Base-by-base conservation (phyloP, 2,888 invertebrate species). In the Nomada flava region DNA sequence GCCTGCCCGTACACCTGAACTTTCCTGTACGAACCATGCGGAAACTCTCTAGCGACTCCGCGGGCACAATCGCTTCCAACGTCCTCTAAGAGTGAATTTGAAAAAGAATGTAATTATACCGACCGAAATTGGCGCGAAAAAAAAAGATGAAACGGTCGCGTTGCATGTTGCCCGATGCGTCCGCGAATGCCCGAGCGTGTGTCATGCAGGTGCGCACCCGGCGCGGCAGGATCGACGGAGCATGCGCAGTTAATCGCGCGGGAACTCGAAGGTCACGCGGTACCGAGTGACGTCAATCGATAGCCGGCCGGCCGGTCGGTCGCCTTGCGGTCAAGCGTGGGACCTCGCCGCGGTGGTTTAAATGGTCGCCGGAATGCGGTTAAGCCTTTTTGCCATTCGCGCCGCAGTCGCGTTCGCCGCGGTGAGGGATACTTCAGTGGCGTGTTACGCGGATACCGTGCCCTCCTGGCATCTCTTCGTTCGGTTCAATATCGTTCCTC, bases 301-400 rank as follows among this genome's bases (percentile, higher is more conserved):
- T 89, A 89, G 89, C 89, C 87, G 89, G 88, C 84, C 85, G 86
- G 87, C 79, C 75, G 69, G 86, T 86, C 85, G 88, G 86, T 82
- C 83, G 85, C 86, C 84, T 90, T 85, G 89, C 88, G 90, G 89
- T 88, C 89, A 88, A 89, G 89, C 92, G 92, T 91, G 92, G 91
- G 92, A 92, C 90, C 91, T 82, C 86, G 89, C 86, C 86, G 86
- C 89, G 89, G 90, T 89, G 90, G 90, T 92, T 93, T 93, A 92
- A 93, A 93, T 92, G 93, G 91, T 92, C 91, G 89, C 77, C 90
- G 92, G 92, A 93, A 93, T 93, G 93, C 92, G 92, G 92, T 92
- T 92, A 91, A 92, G 91, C 92, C 92, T 92, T 92, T 93, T 92
- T 91, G 90, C 91, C 89, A 90, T 91, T 89, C 90, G 89, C 87